Conservation (phyloP, 2,797 vertebrate genomes). For the Arnoldichthys spilopterus region DNA sequence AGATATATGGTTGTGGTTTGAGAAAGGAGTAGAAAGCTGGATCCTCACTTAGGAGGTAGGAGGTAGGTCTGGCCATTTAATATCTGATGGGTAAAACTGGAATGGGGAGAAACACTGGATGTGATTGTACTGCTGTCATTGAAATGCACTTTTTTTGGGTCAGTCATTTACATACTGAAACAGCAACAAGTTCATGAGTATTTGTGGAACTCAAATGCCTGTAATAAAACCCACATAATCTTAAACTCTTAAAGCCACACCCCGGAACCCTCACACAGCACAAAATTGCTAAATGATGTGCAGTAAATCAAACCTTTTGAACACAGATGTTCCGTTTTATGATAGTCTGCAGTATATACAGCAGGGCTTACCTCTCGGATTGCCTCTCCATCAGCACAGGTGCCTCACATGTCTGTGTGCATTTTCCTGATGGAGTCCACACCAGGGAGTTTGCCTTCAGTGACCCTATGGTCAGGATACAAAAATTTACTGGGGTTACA, state of each 20-base stretch:
- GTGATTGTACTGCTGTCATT: background rate
- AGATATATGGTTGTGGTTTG: too few relatives aligned
- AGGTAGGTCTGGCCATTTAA: too few relatives aligned
- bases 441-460: background rate
- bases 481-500: conserved; percentile 6
- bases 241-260: too few relatives aligned
- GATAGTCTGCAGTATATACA: background rate
- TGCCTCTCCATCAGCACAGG: background rate
- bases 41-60: too few relatives aligned
- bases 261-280: background rate
- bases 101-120: background rate
- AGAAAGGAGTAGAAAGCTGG: too few relatives aligned
- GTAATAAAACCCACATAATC: background rate
- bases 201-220: background rate
- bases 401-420: background rate
- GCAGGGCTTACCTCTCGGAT: background rate
- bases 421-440: background rate
- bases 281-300: background rate
- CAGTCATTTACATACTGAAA: background rate
- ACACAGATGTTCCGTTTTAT: background rate
- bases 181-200: background rate
- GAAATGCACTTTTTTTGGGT: background rate
- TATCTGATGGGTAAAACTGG: background rate
- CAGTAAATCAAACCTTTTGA: background rate
- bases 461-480: conserved; percentile 12